A percentile compares a stretch with the other conserved stretches of the same genome.
phyloP scores from a whole-genome alignment of 2,888 invertebrate genomes.

The Pammene fasciana region DNA sequence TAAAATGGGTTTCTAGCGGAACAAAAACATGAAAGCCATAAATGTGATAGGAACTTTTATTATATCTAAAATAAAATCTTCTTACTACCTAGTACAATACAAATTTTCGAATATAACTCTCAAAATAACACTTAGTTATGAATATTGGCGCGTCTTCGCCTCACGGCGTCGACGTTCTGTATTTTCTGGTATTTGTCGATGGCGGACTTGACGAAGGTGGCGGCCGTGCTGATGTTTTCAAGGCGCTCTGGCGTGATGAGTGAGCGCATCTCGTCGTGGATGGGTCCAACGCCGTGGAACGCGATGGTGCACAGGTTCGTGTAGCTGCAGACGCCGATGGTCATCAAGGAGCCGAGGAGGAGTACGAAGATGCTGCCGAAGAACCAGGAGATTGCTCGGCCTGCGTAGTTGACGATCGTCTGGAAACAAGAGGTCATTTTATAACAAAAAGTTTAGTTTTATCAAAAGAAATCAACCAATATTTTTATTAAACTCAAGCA shows the following conservation, averaged over 20 bases:
- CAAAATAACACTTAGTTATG: constrained; percentile 31
- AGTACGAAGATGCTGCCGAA: constrained; percentile 76
- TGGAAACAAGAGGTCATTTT: constrained; percentile 52
- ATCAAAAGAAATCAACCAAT: too few species aligned
- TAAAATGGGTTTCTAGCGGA: too few species aligned
- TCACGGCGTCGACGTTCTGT: constrained; percentile 60
- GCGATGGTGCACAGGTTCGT: constrained; percentile 85
- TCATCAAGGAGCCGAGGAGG: constrained; percentile 75
- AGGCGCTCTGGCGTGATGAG: constrained; percentile 84
- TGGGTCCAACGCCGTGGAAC: constrained; percentile 84
- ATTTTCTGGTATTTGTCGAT: constrained; percentile 84
- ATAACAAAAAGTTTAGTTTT: background rate
- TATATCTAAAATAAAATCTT: constrained; percentile 25
- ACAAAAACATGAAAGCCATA: background rate
- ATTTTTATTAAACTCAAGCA: too few species aligned
- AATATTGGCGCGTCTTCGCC: constrained; percentile 58
- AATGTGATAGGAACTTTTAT: constrained; percentile 25
- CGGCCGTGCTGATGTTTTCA: constrained; percentile 83
- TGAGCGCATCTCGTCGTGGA: constrained; percentile 82
- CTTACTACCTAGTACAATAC: background rate
- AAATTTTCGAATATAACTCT: constrained; percentile 30
- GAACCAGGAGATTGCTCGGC: constrained; percentile 67
- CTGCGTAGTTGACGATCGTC: constrained; percentile 68
- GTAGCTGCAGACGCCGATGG: constrained; percentile 82
- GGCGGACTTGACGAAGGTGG: constrained; percentile 84